Evolutionary conservation across 2,888 invertebrate genomes (phyloP).

Genomic region (Eugnorisma glareosa): DNA sequence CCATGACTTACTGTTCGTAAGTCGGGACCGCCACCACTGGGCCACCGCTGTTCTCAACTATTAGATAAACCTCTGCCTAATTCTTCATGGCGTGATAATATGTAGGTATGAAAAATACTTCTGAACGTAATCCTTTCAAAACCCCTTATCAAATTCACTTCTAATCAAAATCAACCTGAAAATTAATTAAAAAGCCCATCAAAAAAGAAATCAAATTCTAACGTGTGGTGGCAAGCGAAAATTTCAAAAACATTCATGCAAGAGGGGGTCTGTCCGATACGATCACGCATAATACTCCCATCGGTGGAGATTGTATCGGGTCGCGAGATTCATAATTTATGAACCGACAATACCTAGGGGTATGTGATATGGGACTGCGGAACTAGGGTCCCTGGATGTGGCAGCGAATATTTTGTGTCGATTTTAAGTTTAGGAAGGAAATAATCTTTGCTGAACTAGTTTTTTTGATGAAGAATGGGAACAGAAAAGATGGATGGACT

Average conservation of each 20-base stretch:
- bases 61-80: no score
- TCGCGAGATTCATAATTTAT: slow-evolving; percentile 87
- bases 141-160: neutral
- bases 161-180: slow-evolving; percentile 1
- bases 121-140: neutral
- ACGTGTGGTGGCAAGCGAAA: slow-evolving; percentile 66
- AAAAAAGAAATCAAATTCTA: slow-evolving; percentile 27
- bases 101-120: no score
- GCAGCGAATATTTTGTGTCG: neutral
- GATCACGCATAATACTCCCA: slow-evolving; percentile 85
- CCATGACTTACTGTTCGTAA: no score
- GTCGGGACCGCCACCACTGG: no score
- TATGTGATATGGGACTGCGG: slow-evolving; percentile 68
- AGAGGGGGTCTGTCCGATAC: slow-evolving; percentile 69
- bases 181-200: slow-evolving; percentile 10
- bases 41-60: no score
- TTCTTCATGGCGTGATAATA: no score
- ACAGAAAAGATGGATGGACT: no score
- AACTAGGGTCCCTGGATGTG: slow-evolving; percentile 60
- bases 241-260: slow-evolving; percentile 72
- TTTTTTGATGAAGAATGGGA: neutral
- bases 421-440: neutral
- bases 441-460: neutral
- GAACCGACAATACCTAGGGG: slow-evolving; percentile 80
- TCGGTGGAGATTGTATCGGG: slow-evolving; percentile 85